These are phyloP conservation scores for Mesembrinibis cayennensis DNA, from an alignment of 2,113 vertebrate genomes.

Conservation along the genomic window DNA sequence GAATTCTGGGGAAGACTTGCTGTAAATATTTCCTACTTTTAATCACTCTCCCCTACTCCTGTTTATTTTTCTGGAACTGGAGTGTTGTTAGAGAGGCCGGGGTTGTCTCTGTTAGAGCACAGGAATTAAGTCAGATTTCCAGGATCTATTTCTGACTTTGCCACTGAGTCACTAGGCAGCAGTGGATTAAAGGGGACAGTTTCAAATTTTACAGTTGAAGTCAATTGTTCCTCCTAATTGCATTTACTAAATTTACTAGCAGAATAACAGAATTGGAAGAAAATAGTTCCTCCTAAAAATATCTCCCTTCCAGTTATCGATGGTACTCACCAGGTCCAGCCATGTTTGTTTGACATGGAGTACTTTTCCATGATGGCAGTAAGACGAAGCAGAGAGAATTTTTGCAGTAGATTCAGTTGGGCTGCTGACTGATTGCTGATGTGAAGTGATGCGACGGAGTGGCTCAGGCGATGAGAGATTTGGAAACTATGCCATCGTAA, in stretches of 20 bases:
- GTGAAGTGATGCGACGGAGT: conserved; percentile 83
- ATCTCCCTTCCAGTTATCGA: not conserved
- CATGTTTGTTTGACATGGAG: conserved; percentile 95
- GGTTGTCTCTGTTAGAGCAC: not conserved
- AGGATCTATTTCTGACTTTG: conserved; percentile 3
- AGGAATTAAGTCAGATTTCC: conserved; percentile 4
- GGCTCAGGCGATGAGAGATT: conserved; percentile 86
- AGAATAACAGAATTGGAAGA: not conserved
- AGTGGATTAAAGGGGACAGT: not conserved
- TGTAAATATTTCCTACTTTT: conserved; percentile 45
- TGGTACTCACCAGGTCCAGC: conserved; percentile 93
- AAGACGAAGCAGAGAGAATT: conserved; percentile 92
- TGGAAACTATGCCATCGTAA: conserved; percentile 94
- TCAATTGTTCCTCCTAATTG: not conserved
- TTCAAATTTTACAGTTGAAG: not conserved
- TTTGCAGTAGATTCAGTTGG: conserved; percentile 92
- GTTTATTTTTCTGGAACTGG: conserved; percentile 29
- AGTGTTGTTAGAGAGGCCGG: not conserved
- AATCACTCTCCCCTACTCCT: conserved; percentile 26
- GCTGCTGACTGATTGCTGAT: conserved; percentile 93
- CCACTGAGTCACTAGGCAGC: not conserved
- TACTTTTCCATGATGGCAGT: conserved; percentile 98
- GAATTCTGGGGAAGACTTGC: conserved; percentile 27
- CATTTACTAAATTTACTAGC: not conserved
- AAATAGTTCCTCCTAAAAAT: not conserved